Base-by-base conservation (phyloP, 37 sponge, comb jelly and placozoan genomes). In the Hexactinellida sp. region DNA sequence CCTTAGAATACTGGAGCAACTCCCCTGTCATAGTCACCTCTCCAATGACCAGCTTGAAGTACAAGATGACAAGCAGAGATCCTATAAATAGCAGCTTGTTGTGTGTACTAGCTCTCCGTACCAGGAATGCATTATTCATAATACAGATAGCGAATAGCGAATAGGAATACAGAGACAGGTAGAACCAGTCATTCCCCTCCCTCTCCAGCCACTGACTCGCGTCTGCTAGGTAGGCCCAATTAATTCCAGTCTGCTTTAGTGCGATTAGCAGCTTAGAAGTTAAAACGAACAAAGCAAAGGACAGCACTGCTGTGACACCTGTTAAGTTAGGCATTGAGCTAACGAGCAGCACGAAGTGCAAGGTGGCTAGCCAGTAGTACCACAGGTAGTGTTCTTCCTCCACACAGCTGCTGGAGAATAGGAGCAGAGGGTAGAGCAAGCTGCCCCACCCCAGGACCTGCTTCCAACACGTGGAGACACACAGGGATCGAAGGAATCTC, bases 331-430 rank as follows among this genome's bases (percentile, higher is more conserved):
- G 1, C 24, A 37, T 10, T 28, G 84, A 83, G 34, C 76, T 63
- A 23, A 63, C 5, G 5, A 63, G 76, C 76, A 63, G 76, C 13
- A 63, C 5, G 34, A 63, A 10, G 32, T 63, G 76, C 1, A 63
- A 63, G 25, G 84, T 34, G 38, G 37, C 3, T 28, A 83, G 84
- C 76, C 76, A 63, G 84, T 38, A 30, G 38, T 83, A 83, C 84
- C 84, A 83, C 36, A 85, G 23, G 24, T 85, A 25, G 54, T 85
- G 86, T 82, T 85, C 86, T 24, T 85, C 86, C 32, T 85, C 86
- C n/a, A 85, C 55, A 85, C 38, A 85, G 32, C 86, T 85, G 28
- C 86, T 85, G 86, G 86, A 38, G 41, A 41, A 82, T 10, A 85
- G 28, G 36, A 25, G 24, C 32, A 85, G 36, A 9, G 54, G 54